Conservation (phyloP, 1,140 invertebrate genomes). For the Phortica variegata region DNA sequence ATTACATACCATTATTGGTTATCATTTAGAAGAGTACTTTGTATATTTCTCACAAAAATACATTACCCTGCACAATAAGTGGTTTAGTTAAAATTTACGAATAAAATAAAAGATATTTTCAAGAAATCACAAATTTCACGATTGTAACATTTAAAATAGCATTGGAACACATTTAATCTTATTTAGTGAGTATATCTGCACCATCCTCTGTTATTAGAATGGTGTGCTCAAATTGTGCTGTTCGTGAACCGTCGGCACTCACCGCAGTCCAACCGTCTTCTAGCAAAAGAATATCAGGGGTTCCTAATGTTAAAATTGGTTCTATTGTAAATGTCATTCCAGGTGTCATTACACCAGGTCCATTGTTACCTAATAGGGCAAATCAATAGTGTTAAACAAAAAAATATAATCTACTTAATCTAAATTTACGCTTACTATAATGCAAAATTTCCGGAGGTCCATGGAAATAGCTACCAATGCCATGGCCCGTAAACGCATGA, state of each 20-base stretch:
- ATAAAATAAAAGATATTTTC: too few relatives aligned
- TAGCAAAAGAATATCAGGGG: slow-evolving; percentile 66
- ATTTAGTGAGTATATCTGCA: slow-evolving; percentile 69
- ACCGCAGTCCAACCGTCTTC: slow-evolving; percentile 88
- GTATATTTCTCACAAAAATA: too few relatives aligned
- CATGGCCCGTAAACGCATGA: slow-evolving; percentile 85
- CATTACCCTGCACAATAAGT: too few relatives aligned
- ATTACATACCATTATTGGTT: too few relatives aligned
- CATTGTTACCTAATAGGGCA: slow-evolving; percentile 66
- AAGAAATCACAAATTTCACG: too few relatives aligned
- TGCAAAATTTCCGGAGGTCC: slow-evolving; percentile 88
- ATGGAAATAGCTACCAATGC: slow-evolving; percentile 91
- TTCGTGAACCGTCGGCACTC: slow-evolving; percentile 73
- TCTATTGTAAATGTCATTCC: slow-evolving; percentile 96
- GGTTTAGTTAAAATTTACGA: too few relatives aligned
- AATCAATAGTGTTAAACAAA: background rate
- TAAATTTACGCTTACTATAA: slow-evolving; percentile 59
- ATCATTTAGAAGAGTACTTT: too few relatives aligned
- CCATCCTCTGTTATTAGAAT: slow-evolving; percentile 78
- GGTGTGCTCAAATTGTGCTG: slow-evolving; percentile 91
- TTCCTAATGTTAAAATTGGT: slow-evolving; percentile 80
- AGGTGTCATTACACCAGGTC: slow-evolving; percentile 72
- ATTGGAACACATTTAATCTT: slow-evolving; percentile 1
- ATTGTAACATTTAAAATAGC: too few relatives aligned
- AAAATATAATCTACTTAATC: background rate